Evolutionary conservation across 2,888 invertebrate species (phyloP), one percentile per base, ranked within the genome.

Genomic region (Melanostoma scalare): DNA sequence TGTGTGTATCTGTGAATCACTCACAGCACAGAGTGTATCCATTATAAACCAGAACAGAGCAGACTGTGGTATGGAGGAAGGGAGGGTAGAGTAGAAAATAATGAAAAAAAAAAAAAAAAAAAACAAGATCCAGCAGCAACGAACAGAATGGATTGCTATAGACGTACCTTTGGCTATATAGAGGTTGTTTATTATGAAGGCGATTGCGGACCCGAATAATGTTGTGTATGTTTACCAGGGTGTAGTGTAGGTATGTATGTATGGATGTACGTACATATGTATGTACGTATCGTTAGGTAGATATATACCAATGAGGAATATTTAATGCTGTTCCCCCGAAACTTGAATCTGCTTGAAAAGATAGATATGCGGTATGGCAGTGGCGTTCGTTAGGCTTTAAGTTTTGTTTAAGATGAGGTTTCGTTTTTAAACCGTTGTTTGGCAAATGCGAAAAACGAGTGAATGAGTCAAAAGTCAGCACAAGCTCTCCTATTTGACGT

Each of bases 301-400:
- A 36, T 10, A 36, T 63, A 78, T 68, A 78, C 58, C 73, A 63
- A 73, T 78, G 74, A 75, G 48, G 74, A 79, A 75, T 84, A 84
- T 84, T 84, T 79, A 84, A 84, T 84, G 74, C 65, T 84, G 84
- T 79, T 84, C 84, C 74, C 75, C 71, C 53, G 74, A 84, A 75
- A 79, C 84, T 84, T 30, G 79, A 84, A 84, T 75, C 74, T 67
- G 74, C 74, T 75, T 75, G 79, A 79, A 75, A 55, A 71, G 65
- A 84, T 63, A 73, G 82, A 82, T 82, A 78, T 78, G 78, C 58
- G 82, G 82, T 78, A 74, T 20, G 42, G 46, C 82, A 84, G 82
- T 84, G 82, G 78, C 78, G 82, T 74, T 78, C 78, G n/a, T 38
- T 56, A 33, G 31, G 8, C 35, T 50, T 61, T 46, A 52, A 61